Evolutionary conservation across 2,797 vertebrate genomes (phyloP).

Genomic region (Uromys caudimaculatus): DNA sequence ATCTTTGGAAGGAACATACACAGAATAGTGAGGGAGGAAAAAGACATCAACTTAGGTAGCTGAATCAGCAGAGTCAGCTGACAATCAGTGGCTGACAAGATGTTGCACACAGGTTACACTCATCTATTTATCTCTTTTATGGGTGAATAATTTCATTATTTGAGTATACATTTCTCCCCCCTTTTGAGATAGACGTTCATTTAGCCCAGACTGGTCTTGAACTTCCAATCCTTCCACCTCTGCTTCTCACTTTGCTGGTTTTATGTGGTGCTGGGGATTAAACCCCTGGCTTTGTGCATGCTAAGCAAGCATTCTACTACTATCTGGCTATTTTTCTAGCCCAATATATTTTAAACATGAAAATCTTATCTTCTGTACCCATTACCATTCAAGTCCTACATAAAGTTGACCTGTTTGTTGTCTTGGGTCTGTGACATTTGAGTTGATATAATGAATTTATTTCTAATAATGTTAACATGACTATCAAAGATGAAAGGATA

Average conservation of each 20-base stretch:
- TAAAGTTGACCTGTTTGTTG: neutral
- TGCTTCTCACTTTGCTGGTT: neutral
- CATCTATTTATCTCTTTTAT: neutral
- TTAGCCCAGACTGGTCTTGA: neutral
- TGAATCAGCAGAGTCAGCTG: neutral
- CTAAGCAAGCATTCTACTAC: neutral
- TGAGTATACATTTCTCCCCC: neutral
- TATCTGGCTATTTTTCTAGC: neutral
- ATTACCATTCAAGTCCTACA: constrained; percentile 1
- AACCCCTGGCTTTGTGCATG: neutral
- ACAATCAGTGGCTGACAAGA: neutral
- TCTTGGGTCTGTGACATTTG: neutral
- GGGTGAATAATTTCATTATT: neutral
- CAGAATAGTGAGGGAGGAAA: neutral
- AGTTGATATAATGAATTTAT: neutral
- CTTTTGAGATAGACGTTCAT: neutral
- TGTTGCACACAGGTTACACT: neutral
- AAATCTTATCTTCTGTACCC: neutral
- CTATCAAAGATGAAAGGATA: constrained; percentile 41
- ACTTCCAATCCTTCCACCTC: neutral
- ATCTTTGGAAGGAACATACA: neutral
- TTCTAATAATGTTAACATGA: constrained; percentile 1
- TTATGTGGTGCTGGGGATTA: neutral
- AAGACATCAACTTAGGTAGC: neutral
- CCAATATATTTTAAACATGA: constrained; percentile 33